Percentiles rank a stretch among this genome's conserved stretches.
These are phyloP conservation scores for Spilogale gracilis DNA, from an alignment of 2,113 vertebrate genomes.

Conservation along the genomic window DNA sequence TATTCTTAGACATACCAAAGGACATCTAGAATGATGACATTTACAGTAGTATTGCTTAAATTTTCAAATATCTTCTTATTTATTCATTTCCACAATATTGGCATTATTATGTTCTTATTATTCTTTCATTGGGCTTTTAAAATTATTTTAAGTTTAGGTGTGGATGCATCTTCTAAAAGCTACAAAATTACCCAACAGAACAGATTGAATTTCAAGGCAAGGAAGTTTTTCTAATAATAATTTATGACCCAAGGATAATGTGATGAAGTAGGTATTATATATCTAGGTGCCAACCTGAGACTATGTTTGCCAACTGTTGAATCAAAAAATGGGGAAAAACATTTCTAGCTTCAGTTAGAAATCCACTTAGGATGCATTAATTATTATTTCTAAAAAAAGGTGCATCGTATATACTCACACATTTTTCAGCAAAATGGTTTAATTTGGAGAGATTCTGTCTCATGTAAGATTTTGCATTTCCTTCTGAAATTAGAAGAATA, in stretches of 20 bases:
- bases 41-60: background rate
- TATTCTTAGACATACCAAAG: background rate
- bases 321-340: conserved; percentile 23
- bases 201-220: conserved; percentile 67
- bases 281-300: background rate
- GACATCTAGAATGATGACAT: background rate
- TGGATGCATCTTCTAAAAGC: conserved; percentile 56
- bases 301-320: background rate
- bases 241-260: conserved; percentile 46
- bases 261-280: conserved; percentile 1
- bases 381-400: conserved; percentile 18
- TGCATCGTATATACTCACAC: background rate
- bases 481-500: background rate
- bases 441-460: background rate
- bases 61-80: background rate
- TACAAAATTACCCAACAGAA: conserved; percentile 62
- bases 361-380: background rate
- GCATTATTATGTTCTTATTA: conserved; percentile 27
- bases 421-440: background rate
- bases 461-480: background rate
- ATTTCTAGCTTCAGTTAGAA: background rate
- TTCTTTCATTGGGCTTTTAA: background rate
- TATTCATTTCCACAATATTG: background rate
- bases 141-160: conserved; percentile 58
- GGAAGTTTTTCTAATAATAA: conserved; percentile 68